Conservation (phyloP, 1,140 invertebrate species). For the Aricia agestis region DNA sequence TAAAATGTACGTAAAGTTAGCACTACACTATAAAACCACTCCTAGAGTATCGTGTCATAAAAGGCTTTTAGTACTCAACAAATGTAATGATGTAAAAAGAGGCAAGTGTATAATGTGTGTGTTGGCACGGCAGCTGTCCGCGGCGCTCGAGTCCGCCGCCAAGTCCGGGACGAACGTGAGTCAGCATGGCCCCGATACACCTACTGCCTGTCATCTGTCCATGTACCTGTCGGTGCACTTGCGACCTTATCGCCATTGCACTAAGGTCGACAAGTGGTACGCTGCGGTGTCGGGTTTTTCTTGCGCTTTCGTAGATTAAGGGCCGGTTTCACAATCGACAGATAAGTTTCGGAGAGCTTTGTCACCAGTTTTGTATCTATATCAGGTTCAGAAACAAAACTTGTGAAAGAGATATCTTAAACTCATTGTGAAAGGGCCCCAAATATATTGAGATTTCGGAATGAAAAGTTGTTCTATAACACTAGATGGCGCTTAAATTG, state of each 20-base stretch:
- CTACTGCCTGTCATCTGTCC: neutral
- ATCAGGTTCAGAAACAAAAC: neutral
- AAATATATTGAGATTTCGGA: neutral
- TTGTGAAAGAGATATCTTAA: neutral
- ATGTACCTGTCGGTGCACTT: neutral
- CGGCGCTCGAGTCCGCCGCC: slow-evolving; percentile 64
- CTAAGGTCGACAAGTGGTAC: no score
- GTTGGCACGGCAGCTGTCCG: slow-evolving; percentile 66
- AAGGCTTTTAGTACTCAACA: no score
- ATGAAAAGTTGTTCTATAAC: no score
- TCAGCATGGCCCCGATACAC: slow-evolving; percentile 48
- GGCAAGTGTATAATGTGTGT: slow-evolving; percentile 47
- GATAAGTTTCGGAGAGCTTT: neutral
- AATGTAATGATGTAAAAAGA: slow-evolving; percentile 30
- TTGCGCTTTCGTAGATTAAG: neutral
- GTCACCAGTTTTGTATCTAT: neutral
- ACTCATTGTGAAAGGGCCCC: neutral
- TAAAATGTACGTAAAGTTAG: no score
- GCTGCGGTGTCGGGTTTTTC: neutral
- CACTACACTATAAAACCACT: no score
- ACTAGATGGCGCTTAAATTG: neutral
- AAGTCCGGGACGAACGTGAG: slow-evolving; percentile 71
- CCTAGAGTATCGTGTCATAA: no score
- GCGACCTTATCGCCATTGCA: no score
- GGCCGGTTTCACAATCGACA: neutral